Evolutionary conservation across 1,140 invertebrate genomes (phyloP), one percentile per base, ranked within the genome.

Genomic region (Musca vetustissima): DNA sequence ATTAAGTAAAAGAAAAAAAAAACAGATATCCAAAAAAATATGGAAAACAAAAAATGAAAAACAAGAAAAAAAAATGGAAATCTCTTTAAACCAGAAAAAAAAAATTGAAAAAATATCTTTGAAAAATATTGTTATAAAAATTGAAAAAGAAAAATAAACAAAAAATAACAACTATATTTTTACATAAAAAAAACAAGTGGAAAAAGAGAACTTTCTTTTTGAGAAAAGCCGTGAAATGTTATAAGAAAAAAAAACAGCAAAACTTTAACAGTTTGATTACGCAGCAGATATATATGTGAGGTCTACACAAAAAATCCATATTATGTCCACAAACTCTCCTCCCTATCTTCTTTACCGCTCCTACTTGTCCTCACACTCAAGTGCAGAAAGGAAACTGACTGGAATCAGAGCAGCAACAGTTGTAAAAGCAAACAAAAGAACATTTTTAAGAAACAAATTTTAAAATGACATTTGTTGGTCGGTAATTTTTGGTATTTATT

Each of bases 111-210:
- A 65, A 48, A 65, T 47, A 64, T 24, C 32, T 7, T 15, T 15
- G 22, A 49, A 64, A 64, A 66, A 66, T 15, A 66, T 65, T 65
- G 43, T 65, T 65, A 65, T 52, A 65, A 65, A 66, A 66, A 66
- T 17, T 22, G 7, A 28, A 61, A 61, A 61, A 24, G 3, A 61
- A 25, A 61, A 61, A 61, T 24, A 25, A 61, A 28, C 43, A 15
- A 19, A 52, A 66, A 66, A n/a, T n/a, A n/a, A n/a, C n/a, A n/a
- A 66, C 43, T 66, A 66, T 66, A 66, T 66, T 50, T 50, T 15
- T 50, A 66, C 64, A 52, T 22, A 52, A 66, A 50, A 66, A 14
- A 36, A 21, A 21, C 2, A 64, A 49, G 36, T 48, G 19, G 14
- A 65, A 52, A 49, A 32, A 43, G 32, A 61, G 57, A 32, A 21